Base-by-base conservation (phyloP, 2,888 invertebrate genomes). In the Caenorhabditis imperialis region DNA sequence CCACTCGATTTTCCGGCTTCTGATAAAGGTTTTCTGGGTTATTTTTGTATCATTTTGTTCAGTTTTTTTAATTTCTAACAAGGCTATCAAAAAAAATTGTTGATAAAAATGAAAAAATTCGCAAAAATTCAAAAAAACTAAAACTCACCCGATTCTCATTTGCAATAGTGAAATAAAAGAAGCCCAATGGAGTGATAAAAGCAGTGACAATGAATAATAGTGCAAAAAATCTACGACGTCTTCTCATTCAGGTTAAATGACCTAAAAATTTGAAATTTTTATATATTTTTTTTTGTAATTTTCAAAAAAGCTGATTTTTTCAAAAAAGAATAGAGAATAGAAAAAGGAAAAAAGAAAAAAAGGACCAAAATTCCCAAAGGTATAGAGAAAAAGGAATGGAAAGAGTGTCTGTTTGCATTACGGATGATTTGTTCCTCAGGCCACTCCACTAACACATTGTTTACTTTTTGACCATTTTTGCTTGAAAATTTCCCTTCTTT, bases 321-420 rank as follows among this genome's bases (percentile, higher is more conserved):
- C 16, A 16, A 5, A 16, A 37, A 23, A 47, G 16, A 35, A 27
- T 14, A 33, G 35, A 51, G 40, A 35, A 44, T 61, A 40, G 22
- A 23, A 23, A 8, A 14, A 14, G 23, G 25, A 35, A 16, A 45
- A 35, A 40, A 35, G 10, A 16, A 25, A 16, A n/a, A 27, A 47
- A 57, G 55, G 50, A n/a, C n/a, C n/a, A n/a, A 42, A 65, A 65
- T 65, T 65, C 65, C 55, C 55, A 57, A 37, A 65, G 65, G 65
- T 65, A 65, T 50, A 45, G 22, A 45, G 23, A 57, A n/a, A 44
- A 10, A 16, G 27, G 8, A 23, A 45, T 38, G 38, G 44, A 37
- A 42, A 44, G 14, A 5, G 18, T 6, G 55, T 38, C 7, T 65
- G 57, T 65, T 65, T 65, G 65, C 55, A 65, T 65, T 65, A 50